Percentiles rank a stretch among this genome's conserved stretches.
These are phyloP conservation scores for Vireo griseus DNA, from an alignment of 2,797 vertebrate species.

Conservation along the genomic window DNA sequence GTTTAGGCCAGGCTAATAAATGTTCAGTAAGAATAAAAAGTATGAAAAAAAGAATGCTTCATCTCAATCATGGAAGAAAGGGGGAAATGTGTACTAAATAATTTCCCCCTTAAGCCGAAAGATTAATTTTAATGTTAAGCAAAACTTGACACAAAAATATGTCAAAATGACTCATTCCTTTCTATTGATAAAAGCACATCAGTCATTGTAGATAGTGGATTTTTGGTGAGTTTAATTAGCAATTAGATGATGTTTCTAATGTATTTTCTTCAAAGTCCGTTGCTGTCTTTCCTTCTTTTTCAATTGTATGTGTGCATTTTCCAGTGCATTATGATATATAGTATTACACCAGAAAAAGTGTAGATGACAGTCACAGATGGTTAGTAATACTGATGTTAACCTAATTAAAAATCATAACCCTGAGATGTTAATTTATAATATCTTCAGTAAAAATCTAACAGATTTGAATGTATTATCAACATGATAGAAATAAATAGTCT, in stretches of 20 bases:
- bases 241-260: conserved; percentile 42
- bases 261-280: conserved; percentile 20
- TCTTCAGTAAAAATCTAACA: background rate
- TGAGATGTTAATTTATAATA: background rate
- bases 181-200: conserved; percentile 33
- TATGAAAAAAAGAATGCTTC: background rate
- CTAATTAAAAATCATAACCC: conserved; percentile 41
- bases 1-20: conserved; percentile 20
- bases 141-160: background rate
- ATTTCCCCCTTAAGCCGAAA: conserved; percentile 32
- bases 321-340: background rate
- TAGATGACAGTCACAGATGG: conserved; percentile 3
- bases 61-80: background rate
- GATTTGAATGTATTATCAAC: background rate
- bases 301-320: background rate
- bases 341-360: conserved; percentile 4
- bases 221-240: conserved; percentile 55
- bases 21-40: background rate
- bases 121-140: conserved; percentile 53
- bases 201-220: conserved; percentile 38
- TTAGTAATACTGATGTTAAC: conserved; percentile 50
- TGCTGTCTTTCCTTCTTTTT: conserved; percentile 43
- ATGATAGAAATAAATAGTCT: conserved; percentile 20
- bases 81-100: conserved; percentile 29
- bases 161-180: conserved; percentile 35